Base-by-base conservation (phyloP, 2,797 vertebrate genomes). In the Taeniopygia guttata region DNA sequence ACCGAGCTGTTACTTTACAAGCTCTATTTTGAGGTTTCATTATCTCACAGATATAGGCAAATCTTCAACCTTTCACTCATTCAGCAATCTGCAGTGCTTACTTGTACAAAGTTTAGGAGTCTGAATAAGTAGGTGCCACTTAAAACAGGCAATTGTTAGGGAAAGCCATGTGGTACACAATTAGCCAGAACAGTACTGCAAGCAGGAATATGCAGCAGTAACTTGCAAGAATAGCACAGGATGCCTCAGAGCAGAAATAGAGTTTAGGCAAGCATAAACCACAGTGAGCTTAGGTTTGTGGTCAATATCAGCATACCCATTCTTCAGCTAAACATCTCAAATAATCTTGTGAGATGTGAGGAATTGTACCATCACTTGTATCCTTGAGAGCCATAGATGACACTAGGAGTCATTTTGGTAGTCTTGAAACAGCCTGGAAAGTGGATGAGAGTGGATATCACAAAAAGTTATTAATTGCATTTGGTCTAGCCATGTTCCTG, bases 31-130 rank as follows among this genome's bases (percentile, higher is more conserved):
- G 82, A 90, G 79, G 45, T 85, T 93, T 84, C 62, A 87, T 93
- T 93, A 95, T 93, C 87, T 94, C 72, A 64, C 42, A 92, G 78
- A 96, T 69, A 92, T 75, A 75, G 51, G 82, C 58, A 90, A 93
- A 94, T 93, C 59, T 92, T 89, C 87, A 93, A 88, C 59, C 84
- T 94, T 94, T 86, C 89, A 84, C 77, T 96, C 92, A 88, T 88
- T 85, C 87, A 94, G 82, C 92, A 94, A 27, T 89, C 82, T 88
- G 29, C 59, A 86, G 63, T 76, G 63, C 77, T 91, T 86, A 90
- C 69, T 67, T 81, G 27, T 92, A 63, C 76, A 81, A 75, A 86
- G 76, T 78, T 92, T 42, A 73, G 62, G 51, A 84, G 58, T 78
- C 78, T 59, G 69, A 91, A 81, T 81, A 77, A 73, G 58, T 78